phyloP scores from a whole-genome alignment of 2,888 invertebrate species.

The Philopedon plagiatum region DNA sequence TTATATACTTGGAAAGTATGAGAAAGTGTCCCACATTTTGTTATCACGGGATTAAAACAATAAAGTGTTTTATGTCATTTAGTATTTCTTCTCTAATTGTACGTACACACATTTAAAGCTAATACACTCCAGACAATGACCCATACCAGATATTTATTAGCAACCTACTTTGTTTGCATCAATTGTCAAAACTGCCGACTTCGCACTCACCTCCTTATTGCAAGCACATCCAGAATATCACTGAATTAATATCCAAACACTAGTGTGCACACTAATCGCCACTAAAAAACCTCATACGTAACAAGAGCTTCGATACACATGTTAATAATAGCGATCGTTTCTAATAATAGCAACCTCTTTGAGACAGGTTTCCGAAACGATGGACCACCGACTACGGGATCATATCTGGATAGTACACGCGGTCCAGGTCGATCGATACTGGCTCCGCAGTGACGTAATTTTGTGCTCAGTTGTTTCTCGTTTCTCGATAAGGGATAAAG shows the following conservation, averaged over 20 bases:
- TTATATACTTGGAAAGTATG: no score
- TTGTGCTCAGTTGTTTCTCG: conserved; percentile 29
- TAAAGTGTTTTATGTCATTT: no score
- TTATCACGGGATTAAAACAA: no score
- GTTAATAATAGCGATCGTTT: conserved; percentile 23
- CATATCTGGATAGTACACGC: conserved; percentile 43
- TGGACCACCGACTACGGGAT: conserved; percentile 31
- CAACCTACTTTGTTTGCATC: conserved; percentile 16
- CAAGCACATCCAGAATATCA: conserved; percentile 12
- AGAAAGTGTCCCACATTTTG: no score
- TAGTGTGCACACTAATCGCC: conserved; percentile 8
- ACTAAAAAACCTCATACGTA: not conserved
- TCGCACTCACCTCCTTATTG: conserved; percentile 28
- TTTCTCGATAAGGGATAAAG: conserved; percentile 4
- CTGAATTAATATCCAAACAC: not conserved
- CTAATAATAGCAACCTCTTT: conserved; percentile 36
- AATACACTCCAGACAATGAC: no score
- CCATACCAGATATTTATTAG: no score
- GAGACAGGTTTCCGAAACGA: conserved; percentile 18
- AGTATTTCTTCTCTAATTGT: no score
- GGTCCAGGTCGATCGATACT: conserved; percentile 50
- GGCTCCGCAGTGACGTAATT: conserved; percentile 47
- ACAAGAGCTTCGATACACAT: not conserved
- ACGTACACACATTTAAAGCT: no score
- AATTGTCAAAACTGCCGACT: conserved; percentile 27